A percentile compares a stretch with the other conserved stretches of the same genome.
Conservation (phyloP, 92 coral and sea anemone species). For the Palythoa grandiflora region DNA sequence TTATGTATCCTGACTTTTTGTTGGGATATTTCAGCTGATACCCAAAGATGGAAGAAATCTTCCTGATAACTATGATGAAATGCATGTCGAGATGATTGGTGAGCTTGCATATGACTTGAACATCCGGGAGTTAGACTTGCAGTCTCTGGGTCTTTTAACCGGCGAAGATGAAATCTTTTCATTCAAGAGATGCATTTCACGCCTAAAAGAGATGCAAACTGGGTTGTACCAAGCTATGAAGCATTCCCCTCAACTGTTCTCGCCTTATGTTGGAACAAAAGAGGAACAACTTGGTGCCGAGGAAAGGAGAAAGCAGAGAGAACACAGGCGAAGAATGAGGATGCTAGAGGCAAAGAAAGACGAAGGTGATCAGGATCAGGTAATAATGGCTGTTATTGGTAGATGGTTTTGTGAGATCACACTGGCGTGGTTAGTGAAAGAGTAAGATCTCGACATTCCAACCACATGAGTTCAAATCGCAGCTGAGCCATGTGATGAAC, state of each 20-base stretch:
- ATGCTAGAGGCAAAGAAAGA: conserved; percentile 54
- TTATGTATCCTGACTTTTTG: not conserved
- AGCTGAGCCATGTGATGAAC: no score
- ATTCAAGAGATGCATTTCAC: conserved; percentile 86
- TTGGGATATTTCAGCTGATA: conserved; percentile 65
- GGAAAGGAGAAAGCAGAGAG: conserved; percentile 68
- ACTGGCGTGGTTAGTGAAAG: no score
- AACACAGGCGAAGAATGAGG: conserved; percentile 67
- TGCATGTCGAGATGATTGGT: conserved; percentile 92
- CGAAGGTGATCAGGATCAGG: conserved; percentile 44
- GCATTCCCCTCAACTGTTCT: conserved; percentile 70
- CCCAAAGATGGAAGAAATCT: conserved; percentile 54
- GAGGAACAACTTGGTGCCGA: conserved; percentile 74
- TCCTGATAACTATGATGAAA: conserved; percentile 71
- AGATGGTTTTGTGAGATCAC: no score
- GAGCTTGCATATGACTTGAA: conserved; percentile 86
- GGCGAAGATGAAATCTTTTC: conserved; percentile 91
- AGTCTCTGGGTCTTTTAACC: conserved; percentile 80
- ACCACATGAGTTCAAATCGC: no score
- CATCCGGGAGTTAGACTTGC: conserved; percentile 68
- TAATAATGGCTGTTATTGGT: not conserved
- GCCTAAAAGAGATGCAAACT: conserved; percentile 88
- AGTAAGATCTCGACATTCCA: no score
- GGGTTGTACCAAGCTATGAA: conserved; percentile 65
- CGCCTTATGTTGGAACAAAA: conserved; percentile 77